A percentile compares a stretch with the other conserved stretches of the same genome.
These are phyloP conservation scores for Drosophila kohkoa DNA, from an alignment of 1,140 invertebrate genomes.

Conservation along the genomic window DNA sequence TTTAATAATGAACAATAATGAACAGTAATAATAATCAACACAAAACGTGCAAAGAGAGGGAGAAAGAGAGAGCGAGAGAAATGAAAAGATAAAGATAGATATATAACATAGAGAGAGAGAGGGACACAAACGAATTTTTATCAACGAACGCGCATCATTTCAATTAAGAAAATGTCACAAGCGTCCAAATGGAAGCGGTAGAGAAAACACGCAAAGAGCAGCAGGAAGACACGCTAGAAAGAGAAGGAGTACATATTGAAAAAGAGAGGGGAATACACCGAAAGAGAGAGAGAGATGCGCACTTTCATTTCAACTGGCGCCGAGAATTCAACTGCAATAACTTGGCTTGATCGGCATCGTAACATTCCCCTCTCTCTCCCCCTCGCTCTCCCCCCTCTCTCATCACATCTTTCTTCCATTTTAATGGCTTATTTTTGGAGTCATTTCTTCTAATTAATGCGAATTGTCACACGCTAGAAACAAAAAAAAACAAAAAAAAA, in stretches of 20 bases:
- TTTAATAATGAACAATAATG: slow-evolving; percentile 83
- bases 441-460: slow-evolving; percentile 79
- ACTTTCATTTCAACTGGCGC: slow-evolving; percentile 33
- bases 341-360: slow-evolving; percentile 24
- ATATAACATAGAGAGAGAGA: neutral
- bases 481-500: slow-evolving; percentile 8
- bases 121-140: slow-evolving; percentile 72
- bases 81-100: too few species aligned
- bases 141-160: slow-evolving; percentile 82
- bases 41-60: slow-evolving; percentile 65
- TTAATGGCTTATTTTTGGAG: slow-evolving; percentile 77
- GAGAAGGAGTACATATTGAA: neutral
- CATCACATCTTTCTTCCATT: neutral
- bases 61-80: slow-evolving; percentile 11
- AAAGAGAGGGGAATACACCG: neutral
- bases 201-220: slow-evolving; percentile 33
- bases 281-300: neutral
- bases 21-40: slow-evolving; percentile 79
- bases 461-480: slow-evolving; percentile 80
- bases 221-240: neutral
- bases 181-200: slow-evolving; percentile 65
- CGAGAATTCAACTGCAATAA: slow-evolving; percentile 11
- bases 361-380: neutral
- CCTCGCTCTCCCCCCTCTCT: neutral
- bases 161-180: slow-evolving; percentile 84